Evolutionary conservation across 2,797 vertebrate genomes (phyloP).

Genomic region (Gymnothorax reevesii): DNA sequence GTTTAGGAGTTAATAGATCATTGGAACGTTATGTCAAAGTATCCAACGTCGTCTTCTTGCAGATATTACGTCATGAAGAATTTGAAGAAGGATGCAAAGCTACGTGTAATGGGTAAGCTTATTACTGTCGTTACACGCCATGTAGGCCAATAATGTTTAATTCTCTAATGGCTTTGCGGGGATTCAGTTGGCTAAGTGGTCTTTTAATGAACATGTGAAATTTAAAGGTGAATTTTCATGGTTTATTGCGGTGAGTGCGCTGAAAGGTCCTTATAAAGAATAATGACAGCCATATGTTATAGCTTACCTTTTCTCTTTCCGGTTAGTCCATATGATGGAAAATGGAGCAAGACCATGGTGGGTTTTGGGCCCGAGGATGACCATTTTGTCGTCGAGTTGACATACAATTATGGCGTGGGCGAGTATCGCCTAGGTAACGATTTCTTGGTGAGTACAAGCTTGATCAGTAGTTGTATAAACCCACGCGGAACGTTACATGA

Average conservation of each 20-base stretch:
- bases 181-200: background rate
- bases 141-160: background rate
- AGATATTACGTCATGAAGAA: constrained; percentile 91
- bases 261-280: background rate
- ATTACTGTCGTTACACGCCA: background rate
- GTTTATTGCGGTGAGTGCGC: background rate
- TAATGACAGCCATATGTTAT: background rate
- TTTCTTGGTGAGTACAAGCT: constrained; percentile 78
- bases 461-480: background rate
- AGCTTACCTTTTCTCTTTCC: background rate
- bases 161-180: background rate
- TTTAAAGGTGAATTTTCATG: background rate
- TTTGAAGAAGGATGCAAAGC: constrained; percentile 98
- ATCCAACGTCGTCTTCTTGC: background rate
- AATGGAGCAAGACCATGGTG: constrained; percentile 99
- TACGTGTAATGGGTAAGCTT: constrained; percentile 86
- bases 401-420: constrained; percentile 94
- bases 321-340: constrained; percentile 91
- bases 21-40: background rate
- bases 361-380: constrained; percentile 90
- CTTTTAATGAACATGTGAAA: background rate
- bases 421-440: constrained; percentile 91
- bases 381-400: constrained; percentile 93
- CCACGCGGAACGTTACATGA: background rate
- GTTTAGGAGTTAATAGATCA: too few species aligned